Percentiles rank a stretch among this genome's conserved stretches.
Conservation (phyloP, 2,797 vertebrate species). For the Spinibarbus caldwelli region DNA sequence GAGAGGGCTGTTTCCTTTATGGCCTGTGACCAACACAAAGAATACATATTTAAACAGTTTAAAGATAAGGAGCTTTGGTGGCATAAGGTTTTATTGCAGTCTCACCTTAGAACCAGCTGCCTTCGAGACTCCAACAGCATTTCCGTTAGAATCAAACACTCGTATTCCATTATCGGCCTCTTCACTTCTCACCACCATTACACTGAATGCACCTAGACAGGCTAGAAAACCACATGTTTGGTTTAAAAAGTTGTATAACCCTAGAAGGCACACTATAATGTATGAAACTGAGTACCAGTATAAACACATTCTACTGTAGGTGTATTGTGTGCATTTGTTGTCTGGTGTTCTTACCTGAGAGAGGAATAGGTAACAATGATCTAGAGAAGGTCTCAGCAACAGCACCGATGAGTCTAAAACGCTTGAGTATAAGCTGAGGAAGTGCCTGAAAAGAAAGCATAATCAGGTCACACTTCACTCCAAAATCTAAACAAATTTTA, state of each 20-base stretch:
- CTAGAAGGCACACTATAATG: not conserved
- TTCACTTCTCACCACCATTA: slow-evolving; percentile 71
- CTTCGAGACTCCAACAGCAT: slow-evolving; percentile 81
- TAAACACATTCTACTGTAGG: not conserved
- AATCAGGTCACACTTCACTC: not conserved
- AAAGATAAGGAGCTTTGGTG: not conserved
- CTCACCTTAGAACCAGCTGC: slow-evolving; percentile 86
- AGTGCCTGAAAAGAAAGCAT: slow-evolving; percentile 69
- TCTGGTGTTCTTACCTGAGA: slow-evolving; percentile 76
- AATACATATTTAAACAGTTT: not conserved
- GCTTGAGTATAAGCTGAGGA: slow-evolving; percentile 75
- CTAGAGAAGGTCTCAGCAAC: slow-evolving; percentile 62
- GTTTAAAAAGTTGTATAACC: not conserved
- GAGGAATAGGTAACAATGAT: slow-evolving; percentile 77
- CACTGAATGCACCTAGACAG: slow-evolving; percentile 76
- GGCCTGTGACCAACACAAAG: slow-evolving; percentile 75
- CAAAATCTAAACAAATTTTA: not conserved
- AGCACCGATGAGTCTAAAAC: slow-evolving; percentile 55
- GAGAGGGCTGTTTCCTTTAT: slow-evolving; percentile 84
- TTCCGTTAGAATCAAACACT: slow-evolving; percentile 86
- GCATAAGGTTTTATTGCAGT: not conserved
- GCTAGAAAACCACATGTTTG: slow-evolving; percentile 69
- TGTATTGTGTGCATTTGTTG: not conserved
- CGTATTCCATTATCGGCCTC: slow-evolving; percentile 83
- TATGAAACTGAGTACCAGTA: not conserved